These are phyloP conservation scores for Microtus ochrogaster DNA, from an alignment of 2,113 vertebrate species.

Conservation along the genomic window DNA sequence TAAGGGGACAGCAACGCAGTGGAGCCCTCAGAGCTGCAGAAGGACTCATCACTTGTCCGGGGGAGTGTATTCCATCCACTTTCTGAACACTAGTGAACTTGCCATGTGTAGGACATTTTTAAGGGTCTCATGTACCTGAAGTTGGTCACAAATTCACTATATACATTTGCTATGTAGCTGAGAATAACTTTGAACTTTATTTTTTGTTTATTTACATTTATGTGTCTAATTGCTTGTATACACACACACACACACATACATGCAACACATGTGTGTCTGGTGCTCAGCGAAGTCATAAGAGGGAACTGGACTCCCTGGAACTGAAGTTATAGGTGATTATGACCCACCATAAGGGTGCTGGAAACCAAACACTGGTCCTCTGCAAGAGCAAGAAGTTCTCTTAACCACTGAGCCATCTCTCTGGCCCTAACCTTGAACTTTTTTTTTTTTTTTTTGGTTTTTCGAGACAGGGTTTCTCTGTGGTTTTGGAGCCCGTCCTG, in stretches of 20 bases:
- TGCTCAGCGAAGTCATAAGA: neutral
- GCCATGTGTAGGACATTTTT: neutral
- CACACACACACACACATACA: neutral
- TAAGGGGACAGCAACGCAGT: no score
- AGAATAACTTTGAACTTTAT: neutral
- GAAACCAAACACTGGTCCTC: neutral
- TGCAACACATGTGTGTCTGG: neutral
- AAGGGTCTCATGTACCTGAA: neutral
- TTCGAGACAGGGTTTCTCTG: no score
- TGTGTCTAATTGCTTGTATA: neutral
- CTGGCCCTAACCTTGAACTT: neutral
- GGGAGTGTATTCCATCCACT: neutral
- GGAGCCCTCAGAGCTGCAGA: neutral
- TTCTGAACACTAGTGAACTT: neutral
- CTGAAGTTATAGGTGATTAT: neutral
- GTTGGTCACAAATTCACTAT: neutral
- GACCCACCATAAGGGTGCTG: neutral
- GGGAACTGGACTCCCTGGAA: no score
- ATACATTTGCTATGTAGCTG: neutral
- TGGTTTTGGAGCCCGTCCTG: no score
- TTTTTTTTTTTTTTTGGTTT: no score
- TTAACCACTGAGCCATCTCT: neutral
- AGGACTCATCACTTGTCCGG: neutral
- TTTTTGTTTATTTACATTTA: neutral
- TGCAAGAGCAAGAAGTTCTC: neutral